phyloP scores from a whole-genome alignment of 64 coral and sea anemone genomes.

The Porites australiensis region DNA sequence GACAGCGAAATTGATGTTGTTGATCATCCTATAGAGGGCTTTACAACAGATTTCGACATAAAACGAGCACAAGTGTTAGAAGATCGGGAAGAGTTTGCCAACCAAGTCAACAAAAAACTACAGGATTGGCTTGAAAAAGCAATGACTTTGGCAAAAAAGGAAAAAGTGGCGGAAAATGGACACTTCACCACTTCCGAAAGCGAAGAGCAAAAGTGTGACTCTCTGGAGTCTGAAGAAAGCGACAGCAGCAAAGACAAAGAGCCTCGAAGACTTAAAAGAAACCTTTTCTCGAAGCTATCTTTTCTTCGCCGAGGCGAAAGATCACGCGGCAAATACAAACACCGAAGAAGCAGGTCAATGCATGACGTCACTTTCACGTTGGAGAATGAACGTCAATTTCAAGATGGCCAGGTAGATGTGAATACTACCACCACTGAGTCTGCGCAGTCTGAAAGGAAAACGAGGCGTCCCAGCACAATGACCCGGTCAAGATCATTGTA shows the following conservation, averaged over 20 bases:
- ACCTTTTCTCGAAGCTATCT: slow-evolving; percentile 30
- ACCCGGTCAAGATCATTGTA: slow-evolving; percentile 14
- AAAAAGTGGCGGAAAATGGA: background rate
- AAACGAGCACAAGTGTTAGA: background rate
- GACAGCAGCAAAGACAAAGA: slow-evolving; percentile 25
- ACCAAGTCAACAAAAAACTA: slow-evolving; percentile 44
- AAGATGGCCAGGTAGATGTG: background rate
- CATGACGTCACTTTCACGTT: slow-evolving; percentile 33
- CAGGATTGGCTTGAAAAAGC: slow-evolving; percentile 47
- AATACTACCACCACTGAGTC: background rate
- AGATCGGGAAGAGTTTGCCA: slow-evolving; percentile 31
- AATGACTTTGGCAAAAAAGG: slow-evolving; percentile 12
- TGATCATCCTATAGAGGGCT: background rate
- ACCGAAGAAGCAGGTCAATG: slow-evolving; percentile 30
- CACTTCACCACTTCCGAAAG: slow-evolving; percentile 12
- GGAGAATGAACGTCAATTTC: background rate
- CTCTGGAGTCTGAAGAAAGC: slow-evolving; percentile 42
- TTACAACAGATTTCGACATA: background rate
- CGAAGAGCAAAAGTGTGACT: slow-evolving; percentile 30
- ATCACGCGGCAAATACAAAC: slow-evolving; percentile 2
- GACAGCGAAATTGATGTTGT: slow-evolving; percentile 14
- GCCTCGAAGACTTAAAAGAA: slow-evolving; percentile 12
- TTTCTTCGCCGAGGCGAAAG: slow-evolving; percentile 31
- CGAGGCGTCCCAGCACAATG: background rate
- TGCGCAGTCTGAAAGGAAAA: background rate